Base-by-base conservation (phyloP, 2,113 vertebrate genomes). In the Chloropsis cyanopogon region DNA sequence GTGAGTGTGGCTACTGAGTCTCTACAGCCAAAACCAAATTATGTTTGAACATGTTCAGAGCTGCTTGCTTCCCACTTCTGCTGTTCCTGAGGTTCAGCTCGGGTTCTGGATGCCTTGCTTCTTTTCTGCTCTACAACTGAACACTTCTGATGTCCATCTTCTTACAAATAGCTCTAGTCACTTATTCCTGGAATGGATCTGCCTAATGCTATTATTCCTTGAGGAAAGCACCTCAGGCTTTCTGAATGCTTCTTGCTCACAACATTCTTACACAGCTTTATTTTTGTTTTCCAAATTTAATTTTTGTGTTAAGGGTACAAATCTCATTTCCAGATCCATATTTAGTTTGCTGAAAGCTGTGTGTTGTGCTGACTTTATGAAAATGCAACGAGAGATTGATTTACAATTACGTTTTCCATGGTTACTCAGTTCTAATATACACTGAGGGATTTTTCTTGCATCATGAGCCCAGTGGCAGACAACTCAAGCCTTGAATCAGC, bases 101-200 rank as follows among this genome's bases (percentile, higher is more conserved):
- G 0, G 81, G 17, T 35, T 60, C 46, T 53, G 28, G 31, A 65
- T 1, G 9, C 31, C 21, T 70, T n/a, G 39, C 35, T 81, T 57
- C 25, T 77, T 71, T 61, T 50, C 53, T 50, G 31, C 22, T 73
- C 37, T 42, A 25, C 72, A 91, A 14, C 8, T 31, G 33, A 86
- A 66, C 24, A 52, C 13, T 53, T 72, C 33, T 1, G 0, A 52
- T 21, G 16, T 0, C 17, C 2, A 6, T 47, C 56, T 52, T 42
- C 59, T 50, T 47, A 72, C 6, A 46, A 29, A 23, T 17, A 71
- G 8, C 50, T 85, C 35, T 25, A 24, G 35, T 29, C 41, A 56
- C 33, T 46, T 56, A 41, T 20, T 81, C 37, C 37, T 50, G 54
- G 60, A 78, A 59, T 8, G 18, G 20, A 86, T 69, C n/a, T 69